Conservation (phyloP, 2,888 invertebrate species). For the Microchrysa polita region DNA sequence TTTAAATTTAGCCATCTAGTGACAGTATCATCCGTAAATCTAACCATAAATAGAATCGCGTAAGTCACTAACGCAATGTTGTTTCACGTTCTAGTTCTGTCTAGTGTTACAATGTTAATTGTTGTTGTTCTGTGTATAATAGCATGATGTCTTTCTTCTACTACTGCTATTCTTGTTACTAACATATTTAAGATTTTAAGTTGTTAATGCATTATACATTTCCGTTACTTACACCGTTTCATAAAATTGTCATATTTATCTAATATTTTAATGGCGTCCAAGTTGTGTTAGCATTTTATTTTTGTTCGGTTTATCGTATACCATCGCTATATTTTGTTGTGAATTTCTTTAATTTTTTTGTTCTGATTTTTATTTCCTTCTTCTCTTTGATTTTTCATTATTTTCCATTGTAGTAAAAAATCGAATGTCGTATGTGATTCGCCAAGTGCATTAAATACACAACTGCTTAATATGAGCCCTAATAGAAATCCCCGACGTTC, state of each 20-base stretch:
- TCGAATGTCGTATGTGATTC: constrained; percentile 52
- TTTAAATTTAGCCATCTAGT: constrained; percentile 80
- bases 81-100: constrained; percentile 24
- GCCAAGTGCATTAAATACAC: constrained; percentile 50
- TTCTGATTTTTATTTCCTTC: constrained; percentile 45
- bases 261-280: constrained; percentile 39
- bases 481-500: constrained; percentile 54
- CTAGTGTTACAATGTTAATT: background rate
- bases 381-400: constrained; percentile 45
- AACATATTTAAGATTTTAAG: no score
- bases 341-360: constrained; percentile 41
- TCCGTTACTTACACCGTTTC: no score
- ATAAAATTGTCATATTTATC: background rate
- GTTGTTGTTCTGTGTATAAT: constrained; percentile 1
- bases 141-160: constrained; percentile 23
- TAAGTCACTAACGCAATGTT: constrained; percentile 69
- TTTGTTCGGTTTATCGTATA: no score
- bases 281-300: constrained; percentile 42
- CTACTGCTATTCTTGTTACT: constrained; percentile 5
- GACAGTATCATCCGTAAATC: constrained; percentile 92
- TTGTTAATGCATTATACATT: no score
- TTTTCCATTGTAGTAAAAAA: constrained; percentile 52
- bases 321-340: constrained; percentile 19
- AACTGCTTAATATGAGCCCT: constrained; percentile 43
- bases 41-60: constrained; percentile 92